phyloP scores from a whole-genome alignment of 1,140 invertebrate species.

The Musca vetustissima region DNA sequence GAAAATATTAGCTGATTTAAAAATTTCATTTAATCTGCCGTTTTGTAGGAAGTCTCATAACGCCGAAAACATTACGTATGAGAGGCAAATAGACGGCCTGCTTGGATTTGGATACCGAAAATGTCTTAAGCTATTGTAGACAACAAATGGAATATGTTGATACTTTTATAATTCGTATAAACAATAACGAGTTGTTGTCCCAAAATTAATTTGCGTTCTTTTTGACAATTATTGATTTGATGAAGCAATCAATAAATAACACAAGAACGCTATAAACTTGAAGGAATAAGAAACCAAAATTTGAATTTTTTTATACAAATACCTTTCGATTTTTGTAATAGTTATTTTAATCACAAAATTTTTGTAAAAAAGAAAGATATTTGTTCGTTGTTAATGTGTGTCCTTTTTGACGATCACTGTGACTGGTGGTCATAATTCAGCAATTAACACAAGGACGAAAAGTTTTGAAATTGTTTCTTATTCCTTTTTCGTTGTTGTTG shows the following conservation, averaged over 20 bases:
- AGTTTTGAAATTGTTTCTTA: neutral
- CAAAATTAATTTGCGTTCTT: constrained; percentile 42
- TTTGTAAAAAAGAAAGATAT: constrained; percentile 6
- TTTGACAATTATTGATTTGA: constrained; percentile 46
- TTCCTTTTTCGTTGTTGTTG: no score
- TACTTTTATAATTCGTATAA: constrained; percentile 6
- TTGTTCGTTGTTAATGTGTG: constrained; percentile 24
- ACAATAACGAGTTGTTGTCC: constrained; percentile 31
- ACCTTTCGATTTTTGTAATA: neutral
- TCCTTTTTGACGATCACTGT: constrained; percentile 32
- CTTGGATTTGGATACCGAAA: no score
- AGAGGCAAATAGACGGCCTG: constrained; percentile 9
- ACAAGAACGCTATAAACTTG: constrained; percentile 2
- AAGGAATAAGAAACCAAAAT: neutral
- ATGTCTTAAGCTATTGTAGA: neutral
- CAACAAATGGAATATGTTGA: constrained; percentile 25
- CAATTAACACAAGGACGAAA: constrained; percentile 31
- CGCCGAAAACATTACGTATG: constrained; percentile 30
- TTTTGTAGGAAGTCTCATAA: constrained; percentile 47
- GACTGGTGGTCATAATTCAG: constrained; percentile 25
- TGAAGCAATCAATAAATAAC: constrained; percentile 27
- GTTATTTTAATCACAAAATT: neutral
- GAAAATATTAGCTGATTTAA: neutral
- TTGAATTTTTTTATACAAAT: constrained; percentile 9
- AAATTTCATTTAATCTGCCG: constrained; percentile 40